Percentiles rank a stretch among this genome's conserved stretches.
Evolutionary conservation across 1,140 invertebrate genomes (phyloP).

Genomic region (Panagrolaimus sp.): DNA sequence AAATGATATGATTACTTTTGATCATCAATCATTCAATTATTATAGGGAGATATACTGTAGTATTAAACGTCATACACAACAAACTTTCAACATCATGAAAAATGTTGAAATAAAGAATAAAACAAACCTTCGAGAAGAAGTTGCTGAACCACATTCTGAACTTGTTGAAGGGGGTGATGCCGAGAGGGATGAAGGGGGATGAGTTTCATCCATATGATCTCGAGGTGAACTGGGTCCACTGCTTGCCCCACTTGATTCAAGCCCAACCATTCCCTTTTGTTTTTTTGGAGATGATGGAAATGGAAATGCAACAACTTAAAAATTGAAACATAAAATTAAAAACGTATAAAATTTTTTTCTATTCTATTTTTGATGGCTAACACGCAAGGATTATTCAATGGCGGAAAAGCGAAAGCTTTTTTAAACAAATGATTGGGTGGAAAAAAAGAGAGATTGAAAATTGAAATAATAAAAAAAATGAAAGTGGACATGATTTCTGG

Average conservation of each 20-base stretch:
- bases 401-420: conserved; percentile 1
- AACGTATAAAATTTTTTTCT: too few relatives aligned
- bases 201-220: not conserved
- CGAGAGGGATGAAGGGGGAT: not conserved
- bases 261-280: not conserved
- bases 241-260: not conserved
- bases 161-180: not conserved
- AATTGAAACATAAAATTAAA: not conserved
- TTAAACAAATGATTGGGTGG: not conserved
- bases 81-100: too few relatives aligned
- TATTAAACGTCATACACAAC: too few relatives aligned
- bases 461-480: too few relatives aligned
- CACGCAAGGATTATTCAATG: not conserved
- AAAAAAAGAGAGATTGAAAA: not conserved
- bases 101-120: too few relatives aligned
- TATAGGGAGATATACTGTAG: too few relatives aligned
- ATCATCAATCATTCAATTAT: too few relatives aligned
- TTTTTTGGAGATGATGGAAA: not conserved
- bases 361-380: not conserved
- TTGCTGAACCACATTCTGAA: not conserved
- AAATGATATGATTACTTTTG: too few relatives aligned
- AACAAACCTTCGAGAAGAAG: not conserved
- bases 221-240: not conserved
- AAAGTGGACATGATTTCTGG: too few relatives aligned
- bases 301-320: not conserved